Evolutionary conservation across 2,888 invertebrate genomes (phyloP), one percentile per base, ranked within the genome.

Genomic region (Idaea dimidiata): DNA sequence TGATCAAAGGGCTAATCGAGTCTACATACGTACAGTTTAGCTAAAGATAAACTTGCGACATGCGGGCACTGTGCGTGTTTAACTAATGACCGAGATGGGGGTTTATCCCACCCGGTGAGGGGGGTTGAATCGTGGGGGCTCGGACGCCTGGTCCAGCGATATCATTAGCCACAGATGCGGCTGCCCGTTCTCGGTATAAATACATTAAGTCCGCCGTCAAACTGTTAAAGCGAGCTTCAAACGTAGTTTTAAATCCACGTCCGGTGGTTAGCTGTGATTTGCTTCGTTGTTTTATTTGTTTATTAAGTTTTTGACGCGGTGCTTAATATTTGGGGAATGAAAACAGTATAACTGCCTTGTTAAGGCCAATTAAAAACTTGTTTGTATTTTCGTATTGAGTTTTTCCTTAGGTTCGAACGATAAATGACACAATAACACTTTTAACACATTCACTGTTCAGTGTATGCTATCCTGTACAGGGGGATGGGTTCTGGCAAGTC

Each of bases 111-210:
- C n/a, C n/a, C 67, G 68, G 69, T 58, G 67, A 59, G 67, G 59
- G 65, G 67, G 66, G 62, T 67, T 68, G 63, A 61, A 72, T 68
- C 64, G 65, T 56, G 64, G 64, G 71, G 64, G 68, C 61, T 61
- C 71, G 66, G 77, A 75, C 72, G 75, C 73, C 77, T 68, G 82
- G 89, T 87, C 87, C 87, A 80, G 87, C 86, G 84, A 86, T 91
- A 91, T 93, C 92, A 92, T 93, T 93, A 93, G 90, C 89, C 84
- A 84, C 93, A 93, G 92, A 91, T 93, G 93, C 89, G 83, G 91
- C 83, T 87, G 83, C 85, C 87, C 81, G 74, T 81, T 84, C 82
- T 82, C 84, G 85, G 88, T 90, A 90, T 91, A 91, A 91, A 91
- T 91, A 91, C 91, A 90, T 91, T 90, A 90, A 90, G 88, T 87